Evolutionary conservation across 2,888 invertebrate species (phyloP), one percentile per base, ranked within the genome.

Genomic region (Noctua comes): DNA sequence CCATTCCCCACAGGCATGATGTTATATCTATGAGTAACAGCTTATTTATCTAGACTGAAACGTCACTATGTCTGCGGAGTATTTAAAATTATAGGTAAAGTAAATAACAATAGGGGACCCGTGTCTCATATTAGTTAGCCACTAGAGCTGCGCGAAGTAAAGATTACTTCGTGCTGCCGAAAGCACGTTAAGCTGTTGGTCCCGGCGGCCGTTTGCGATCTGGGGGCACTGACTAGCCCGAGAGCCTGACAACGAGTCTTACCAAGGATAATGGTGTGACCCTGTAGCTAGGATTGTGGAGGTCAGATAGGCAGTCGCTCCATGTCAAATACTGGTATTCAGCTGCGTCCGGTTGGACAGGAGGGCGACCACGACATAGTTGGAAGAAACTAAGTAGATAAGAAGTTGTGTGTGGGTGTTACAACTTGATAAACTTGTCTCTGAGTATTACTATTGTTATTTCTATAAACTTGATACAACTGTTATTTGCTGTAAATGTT

Each of bases 401-500:
- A 48, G 1, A 2, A 70, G 21, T 8, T 57, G 11, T 72, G 40
- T 24, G 68, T 43, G 24, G 71, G 68, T 43, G 71, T 43, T 27
- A 6, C 27, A 68, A 71, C 68, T 68, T 10, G 21, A 24, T 43
- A 27, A 27, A 72, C 71, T 24, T 18, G 21, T 43, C 13, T 27
- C 1, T 40, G 2, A 64, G 40, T 31, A 40, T 65, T 4, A 2
- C 18, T 68, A 36, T 69, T 69, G 36, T 69, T 51, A 10, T 16
- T 69, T 31, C 6, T 71, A 1, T 10, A 31, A 66, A n/a, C n/a
- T 43, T 16, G 40, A n/a, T 66, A 8, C 8, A 31, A 43, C 69
- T 10, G 72, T 72, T 11, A 31, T 43, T 68, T 31, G 7, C 1
- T 69, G 18, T 69, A 18, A 69, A 72, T 72, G 21, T n/a, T 65